Conservation (phyloP, 2,113 vertebrate genomes). For the Corythoichthys haematopterus region DNA sequence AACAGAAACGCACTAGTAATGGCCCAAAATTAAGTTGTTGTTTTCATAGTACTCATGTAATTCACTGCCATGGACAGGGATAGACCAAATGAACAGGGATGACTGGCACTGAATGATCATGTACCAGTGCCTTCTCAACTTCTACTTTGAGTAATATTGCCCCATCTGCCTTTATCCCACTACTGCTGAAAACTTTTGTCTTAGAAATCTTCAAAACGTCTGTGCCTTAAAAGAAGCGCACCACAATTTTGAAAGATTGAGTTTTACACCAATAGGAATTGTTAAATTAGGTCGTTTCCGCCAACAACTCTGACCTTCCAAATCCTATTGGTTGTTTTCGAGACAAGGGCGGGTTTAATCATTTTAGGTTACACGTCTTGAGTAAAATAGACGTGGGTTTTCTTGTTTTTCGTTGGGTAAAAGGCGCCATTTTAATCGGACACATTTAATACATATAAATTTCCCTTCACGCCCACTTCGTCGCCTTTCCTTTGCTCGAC, state of each 20-base stretch:
- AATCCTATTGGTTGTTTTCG: slow-evolving; percentile 45
- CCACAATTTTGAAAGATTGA: slow-evolving; percentile 36
- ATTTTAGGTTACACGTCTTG: slow-evolving; percentile 47
- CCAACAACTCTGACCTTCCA: slow-evolving; percentile 10
- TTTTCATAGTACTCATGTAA: no score
- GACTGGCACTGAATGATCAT: no score
- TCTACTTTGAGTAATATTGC: no score
- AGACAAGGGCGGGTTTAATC: slow-evolving; percentile 39
- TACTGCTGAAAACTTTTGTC: no score
- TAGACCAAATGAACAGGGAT: no score
- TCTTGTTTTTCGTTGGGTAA: slow-evolving; percentile 52
- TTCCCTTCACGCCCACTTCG: not conserved
- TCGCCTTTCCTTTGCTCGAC: not conserved
- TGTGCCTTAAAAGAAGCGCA: slow-evolving; percentile 24
- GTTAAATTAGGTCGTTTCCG: slow-evolving; percentile 4
- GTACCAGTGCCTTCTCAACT: no score
- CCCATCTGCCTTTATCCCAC: no score
- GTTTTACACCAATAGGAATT: slow-evolving; percentile 44
- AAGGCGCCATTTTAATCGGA: slow-evolving; percentile 44
- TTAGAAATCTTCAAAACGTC: no score
- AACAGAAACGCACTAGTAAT: no score
- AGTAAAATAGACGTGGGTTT: slow-evolving; percentile 57
- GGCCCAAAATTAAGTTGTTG: no score
- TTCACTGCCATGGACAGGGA: no score
- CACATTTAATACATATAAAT: not conserved